These are phyloP conservation scores for Sinelater perroti DNA, from an alignment of 2,888 invertebrate species.

Conservation along the genomic window DNA sequence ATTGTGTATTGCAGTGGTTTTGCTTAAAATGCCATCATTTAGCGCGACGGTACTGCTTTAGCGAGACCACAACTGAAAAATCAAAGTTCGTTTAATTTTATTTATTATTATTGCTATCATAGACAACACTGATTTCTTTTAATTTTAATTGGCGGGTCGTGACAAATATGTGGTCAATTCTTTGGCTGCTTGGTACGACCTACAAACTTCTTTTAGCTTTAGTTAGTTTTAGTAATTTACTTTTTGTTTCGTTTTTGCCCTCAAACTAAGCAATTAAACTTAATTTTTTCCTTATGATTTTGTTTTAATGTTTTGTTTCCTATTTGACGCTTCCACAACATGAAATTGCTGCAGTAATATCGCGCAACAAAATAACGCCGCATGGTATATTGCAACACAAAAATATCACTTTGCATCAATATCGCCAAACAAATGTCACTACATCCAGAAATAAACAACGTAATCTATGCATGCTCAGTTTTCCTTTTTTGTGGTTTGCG, in stretches of 20 bases:
- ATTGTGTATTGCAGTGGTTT: constrained; percentile 56
- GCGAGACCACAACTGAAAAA: constrained; percentile 54
- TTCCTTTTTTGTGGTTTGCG: too few relatives aligned
- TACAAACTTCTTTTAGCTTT: constrained; percentile 42
- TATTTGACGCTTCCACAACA: too few relatives aligned
- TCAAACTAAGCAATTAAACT: constrained; percentile 44
- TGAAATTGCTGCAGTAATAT: too few relatives aligned
- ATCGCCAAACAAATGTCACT: too few relatives aligned
- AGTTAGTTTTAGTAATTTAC: constrained; percentile 43
- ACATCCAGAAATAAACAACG: too few relatives aligned
- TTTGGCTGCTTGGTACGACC: constrained; percentile 28
- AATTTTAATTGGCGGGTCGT: constrained; percentile 36
- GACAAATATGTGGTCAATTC: too few relatives aligned
- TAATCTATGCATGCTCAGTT: too few relatives aligned
- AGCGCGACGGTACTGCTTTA: constrained; percentile 56
- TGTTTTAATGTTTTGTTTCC: constrained; percentile 43
- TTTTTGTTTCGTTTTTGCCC: constrained; percentile 46
- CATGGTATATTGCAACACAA: too few relatives aligned
- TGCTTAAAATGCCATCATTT: constrained; percentile 55
- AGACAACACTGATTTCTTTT: too few relatives aligned
- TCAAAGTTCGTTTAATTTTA: constrained; percentile 19
- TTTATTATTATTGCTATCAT: constrained; percentile 39
- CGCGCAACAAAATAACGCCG: too few relatives aligned
- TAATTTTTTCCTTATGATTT: constrained; percentile 49
- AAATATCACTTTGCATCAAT: too few relatives aligned